Evolutionary conservation across 1,140 invertebrate species (phyloP), one percentile per base, ranked within the genome.

Genomic region (Calephelis virginiensis): DNA sequence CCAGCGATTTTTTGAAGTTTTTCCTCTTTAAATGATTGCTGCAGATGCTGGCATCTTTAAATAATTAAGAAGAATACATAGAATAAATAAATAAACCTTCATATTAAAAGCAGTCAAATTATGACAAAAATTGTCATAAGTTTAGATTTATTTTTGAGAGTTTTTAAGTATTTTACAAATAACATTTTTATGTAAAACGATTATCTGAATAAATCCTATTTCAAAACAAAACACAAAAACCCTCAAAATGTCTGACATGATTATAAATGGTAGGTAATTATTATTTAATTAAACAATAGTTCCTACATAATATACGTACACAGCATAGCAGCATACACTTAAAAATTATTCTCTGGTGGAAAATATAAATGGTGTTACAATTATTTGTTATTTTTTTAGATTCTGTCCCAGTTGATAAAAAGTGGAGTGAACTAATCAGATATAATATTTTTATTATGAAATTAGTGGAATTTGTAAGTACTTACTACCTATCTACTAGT

Each of bases 361-460:
- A 43, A 1, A 6, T 43, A 9, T 43, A 9, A 8, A 43, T 43
- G 8, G 8, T 8, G 40, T 43, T 56, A 40, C 9, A 50, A 12
- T 59, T 45, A 10, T 43, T 49, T 9, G 65, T 60, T 48, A 69
- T 47, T 53, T 49, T 80, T 83, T 69, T 69, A 90, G 87, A 90
- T 79, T 86, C 86, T 46, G 82, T 89, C 6, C 86, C 87, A 63
- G 85, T 90, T 6, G 84, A 89, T 68, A 90, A 87, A 72, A 90
- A 87, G 79, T 87, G 83, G 86, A 83, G 72, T 68, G 88, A 90
- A 77, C 69, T 90, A 66, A 84, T 90, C 63, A 82, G 75, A 80
- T 90, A 90, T 37, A 90, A 90, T 75, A 89, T 90, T 68, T 90
- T 90, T 73, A 82, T 90, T 59, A 90, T 90, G 87, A 90, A 90